Conservation (phyloP, 2,888 invertebrate species). For the Acrobasis repandana region DNA sequence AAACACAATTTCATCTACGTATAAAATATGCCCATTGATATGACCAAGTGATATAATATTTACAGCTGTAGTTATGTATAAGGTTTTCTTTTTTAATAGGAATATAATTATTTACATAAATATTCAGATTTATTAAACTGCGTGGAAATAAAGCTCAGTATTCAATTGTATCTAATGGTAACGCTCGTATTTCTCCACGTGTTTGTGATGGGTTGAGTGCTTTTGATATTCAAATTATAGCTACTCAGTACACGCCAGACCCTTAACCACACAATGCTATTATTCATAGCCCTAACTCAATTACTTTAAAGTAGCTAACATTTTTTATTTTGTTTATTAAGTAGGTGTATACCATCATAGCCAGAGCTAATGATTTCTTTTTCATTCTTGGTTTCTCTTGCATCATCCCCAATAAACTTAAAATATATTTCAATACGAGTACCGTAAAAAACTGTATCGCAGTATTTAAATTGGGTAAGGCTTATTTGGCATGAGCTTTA, state of each 20-base stretch:
- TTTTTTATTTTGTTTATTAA: too few species aligned
- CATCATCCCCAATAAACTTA: too few species aligned
- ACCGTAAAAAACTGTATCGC: too few species aligned
- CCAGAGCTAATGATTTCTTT: too few species aligned
- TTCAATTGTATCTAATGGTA: not conserved
- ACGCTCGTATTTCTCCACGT: not conserved
- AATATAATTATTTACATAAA: not conserved
- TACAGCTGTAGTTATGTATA: conserved; percentile 4
- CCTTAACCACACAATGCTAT: not conserved
- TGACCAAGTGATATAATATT: conserved; percentile 17
- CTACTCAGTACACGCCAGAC: not conserved
- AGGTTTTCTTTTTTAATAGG: not conserved
- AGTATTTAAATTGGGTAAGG: too few species aligned
- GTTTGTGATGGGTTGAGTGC: not conserved
- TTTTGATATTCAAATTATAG: conserved; percentile 7
- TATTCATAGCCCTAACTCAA: not conserved
- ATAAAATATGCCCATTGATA: conserved; percentile 10
- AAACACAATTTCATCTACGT: conserved; percentile 24
- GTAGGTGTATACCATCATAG: too few species aligned
- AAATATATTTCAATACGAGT: too few species aligned
- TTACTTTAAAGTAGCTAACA: too few species aligned
- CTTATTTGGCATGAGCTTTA: too few species aligned
- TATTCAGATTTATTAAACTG: too few species aligned
- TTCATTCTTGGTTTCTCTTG: too few species aligned
- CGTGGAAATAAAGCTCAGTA: not conserved